Evolutionary conservation across 1,140 invertebrate genomes (phyloP).

Genomic region (Saxidomus purpurata): DNA sequence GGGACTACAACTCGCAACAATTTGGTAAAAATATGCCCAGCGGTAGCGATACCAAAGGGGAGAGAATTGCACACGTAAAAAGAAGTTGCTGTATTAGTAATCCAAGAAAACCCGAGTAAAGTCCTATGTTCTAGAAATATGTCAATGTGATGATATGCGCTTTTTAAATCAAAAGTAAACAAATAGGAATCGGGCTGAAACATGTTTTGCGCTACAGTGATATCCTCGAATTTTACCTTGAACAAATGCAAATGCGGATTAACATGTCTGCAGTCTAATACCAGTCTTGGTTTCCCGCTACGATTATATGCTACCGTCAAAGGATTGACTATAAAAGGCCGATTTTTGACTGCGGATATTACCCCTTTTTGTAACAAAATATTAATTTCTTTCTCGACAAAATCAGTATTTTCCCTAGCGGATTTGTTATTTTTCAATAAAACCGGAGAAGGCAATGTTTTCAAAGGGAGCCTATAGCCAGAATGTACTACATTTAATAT

Average conservation of each 20-base stretch:
- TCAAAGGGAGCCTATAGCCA: conserved; percentile 34
- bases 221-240: conserved; percentile 31
- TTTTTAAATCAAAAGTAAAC: conserved; percentile 25
- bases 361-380: not conserved
- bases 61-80: conserved; percentile 7
- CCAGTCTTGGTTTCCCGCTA: conserved; percentile 10
- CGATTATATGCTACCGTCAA: conserved; percentile 19
- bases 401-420: not conserved
- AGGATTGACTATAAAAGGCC: not conserved
- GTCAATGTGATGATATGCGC: conserved; percentile 38
- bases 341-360: not conserved
- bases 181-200: not conserved
- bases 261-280: conserved; percentile 29
- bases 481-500: not conserved
- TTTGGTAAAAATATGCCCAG: conserved; percentile 42
- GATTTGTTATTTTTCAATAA: conserved; percentile 41
- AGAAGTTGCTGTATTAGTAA: not conserved
- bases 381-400: not conserved
- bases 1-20: not conserved
- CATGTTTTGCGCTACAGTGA: not conserved
- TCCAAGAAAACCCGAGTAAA: not conserved
- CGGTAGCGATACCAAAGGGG: not conserved
- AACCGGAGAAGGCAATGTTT: not conserved
- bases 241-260: conserved; percentile 28
- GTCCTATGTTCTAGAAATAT: conserved; percentile 9